Base-by-base conservation (phyloP, 1,140 invertebrate species). In the Aporrectodea caliginosa region DNA sequence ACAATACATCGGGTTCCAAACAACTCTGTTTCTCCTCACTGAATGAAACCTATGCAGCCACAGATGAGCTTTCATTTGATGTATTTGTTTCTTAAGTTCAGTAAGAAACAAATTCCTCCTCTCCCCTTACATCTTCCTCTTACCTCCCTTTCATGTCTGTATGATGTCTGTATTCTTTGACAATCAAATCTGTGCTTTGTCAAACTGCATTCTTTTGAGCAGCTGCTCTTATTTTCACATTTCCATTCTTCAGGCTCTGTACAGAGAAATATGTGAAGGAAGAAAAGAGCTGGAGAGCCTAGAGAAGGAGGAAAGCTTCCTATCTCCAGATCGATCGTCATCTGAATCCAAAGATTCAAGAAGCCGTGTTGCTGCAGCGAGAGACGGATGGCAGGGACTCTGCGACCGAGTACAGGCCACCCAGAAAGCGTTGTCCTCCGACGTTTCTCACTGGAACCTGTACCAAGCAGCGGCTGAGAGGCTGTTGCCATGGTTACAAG, bases 401-500 rank as follows among this genome's bases (percentile, higher is more conserved):
- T 85, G 85, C 82, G 81, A 82, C 1, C 79, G 83, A 16, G 85
- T 87, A 69, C 91, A 92, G 83, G 91, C 92, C 80, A 92, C 94
- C 84, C 91, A 92, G 33, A 91, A 92, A 83, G 90, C 91, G 0
- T 92, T 94, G 1, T 90, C 91, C 78, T 90, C 93, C 84, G 94
- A 96, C 86, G 89, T 95, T 32, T 90, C 91, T 31, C 93, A 93
- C 72, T 97, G 94, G 94, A 92, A 95, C 84, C 92, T 92, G 83
- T 97, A 95, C 87, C 93, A 96, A 88, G 90, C 91, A 69, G 91
- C 91, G 34, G 89, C 94, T 33, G 90, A 93, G 77, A 91, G 94
- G 86, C 90, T 98, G 33, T 93, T 93, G 86, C 94, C 94, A 1
- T 96, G 95, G 93, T 91, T 97, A 78, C 93, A 95, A 84, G 90